Percentiles rank a stretch among this genome's conserved stretches.
Conservation (phyloP, 2,888 invertebrate species). For the Sesia apiformis region DNA sequence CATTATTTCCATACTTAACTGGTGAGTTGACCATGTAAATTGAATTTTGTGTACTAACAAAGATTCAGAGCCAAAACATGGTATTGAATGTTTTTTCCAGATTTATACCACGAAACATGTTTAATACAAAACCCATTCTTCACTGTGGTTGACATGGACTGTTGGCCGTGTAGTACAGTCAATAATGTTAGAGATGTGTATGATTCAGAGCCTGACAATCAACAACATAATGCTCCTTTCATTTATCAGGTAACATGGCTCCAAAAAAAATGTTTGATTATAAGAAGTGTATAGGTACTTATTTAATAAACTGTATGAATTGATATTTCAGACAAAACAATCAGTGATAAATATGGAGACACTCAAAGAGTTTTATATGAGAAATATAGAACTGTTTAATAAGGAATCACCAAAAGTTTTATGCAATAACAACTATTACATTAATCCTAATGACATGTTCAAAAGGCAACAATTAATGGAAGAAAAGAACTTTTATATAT, state of each 20-base stretch:
- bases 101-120: conserved; percentile 89
- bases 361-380: conserved; percentile 73
- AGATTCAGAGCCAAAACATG: background rate
- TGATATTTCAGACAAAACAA: conserved; percentile 71
- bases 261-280: background rate
- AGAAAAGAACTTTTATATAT: conserved; percentile 36
- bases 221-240: conserved; percentile 62
- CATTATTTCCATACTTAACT: conserved; percentile 81
- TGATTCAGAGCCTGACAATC: conserved; percentile 52
- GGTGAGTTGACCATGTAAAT: conserved; percentile 56
- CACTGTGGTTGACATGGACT: conserved; percentile 86
- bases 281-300: background rate
- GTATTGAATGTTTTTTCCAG: conserved; percentile 51
- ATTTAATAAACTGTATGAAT: conserved; percentile 2
- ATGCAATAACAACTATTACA: conserved; percentile 42
- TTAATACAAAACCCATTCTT: conserved; percentile 89
- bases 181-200: conserved; percentile 80
- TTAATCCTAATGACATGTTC: conserved; percentile 48
- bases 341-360: conserved; percentile 65
- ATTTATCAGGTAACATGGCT: conserved; percentile 62
- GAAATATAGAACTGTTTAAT: conserved; percentile 75
- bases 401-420: conserved; percentile 77
- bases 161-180: conserved; percentile 86
- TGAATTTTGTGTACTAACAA: conserved; percentile 1
- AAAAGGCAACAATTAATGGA: conserved; percentile 15